Conservation (phyloP, 2,797 vertebrate species). For the Myripristis murdjan region DNA sequence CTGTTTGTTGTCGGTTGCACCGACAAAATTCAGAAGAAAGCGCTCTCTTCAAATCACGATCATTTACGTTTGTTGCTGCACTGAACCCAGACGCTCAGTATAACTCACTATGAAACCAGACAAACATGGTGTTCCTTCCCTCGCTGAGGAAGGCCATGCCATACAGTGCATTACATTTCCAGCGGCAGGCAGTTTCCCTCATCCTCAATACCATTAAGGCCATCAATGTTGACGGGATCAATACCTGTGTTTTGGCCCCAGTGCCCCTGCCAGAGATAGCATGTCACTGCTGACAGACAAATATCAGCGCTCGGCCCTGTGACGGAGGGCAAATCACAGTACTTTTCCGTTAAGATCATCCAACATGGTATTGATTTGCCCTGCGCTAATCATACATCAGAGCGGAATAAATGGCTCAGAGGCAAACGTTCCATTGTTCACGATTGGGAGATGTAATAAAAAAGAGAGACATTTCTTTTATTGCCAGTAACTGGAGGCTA, state of each 20-base stretch:
- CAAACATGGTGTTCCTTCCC: slow-evolving; percentile 57
- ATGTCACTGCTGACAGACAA: slow-evolving; percentile 99
- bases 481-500: slow-evolving; percentile 94
- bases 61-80: slow-evolving; percentile 27
- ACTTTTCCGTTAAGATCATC: slow-evolving; percentile 94
- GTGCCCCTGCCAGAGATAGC: slow-evolving; percentile 96
- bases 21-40: slow-evolving; percentile 17
- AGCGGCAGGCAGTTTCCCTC: slow-evolving; percentile 75
- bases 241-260: slow-evolving; percentile 98
- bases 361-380: slow-evolving; percentile 99
- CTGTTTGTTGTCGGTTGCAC: background rate
- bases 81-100: slow-evolving; percentile 12
- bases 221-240: slow-evolving; percentile 99
- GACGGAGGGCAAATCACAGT: slow-evolving; percentile 87
- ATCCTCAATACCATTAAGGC: slow-evolving; percentile 96
- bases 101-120: slow-evolving; percentile 62
- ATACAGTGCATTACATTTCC: slow-evolving; percentile 74
- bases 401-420: slow-evolving; percentile 99
- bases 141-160: slow-evolving; percentile 45
- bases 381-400: slow-evolving; percentile 98
- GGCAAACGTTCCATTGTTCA: slow-evolving; percentile 98
- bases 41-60: background rate
- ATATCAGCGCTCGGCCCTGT: slow-evolving; percentile 92
- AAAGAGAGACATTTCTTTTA: slow-evolving; percentile 93
- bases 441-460: slow-evolving; percentile 97